Evolutionary conservation across 2,888 invertebrate species (phyloP), one percentile per base, ranked within the genome.

Genomic region (Chymomyza caudatula): DNA sequence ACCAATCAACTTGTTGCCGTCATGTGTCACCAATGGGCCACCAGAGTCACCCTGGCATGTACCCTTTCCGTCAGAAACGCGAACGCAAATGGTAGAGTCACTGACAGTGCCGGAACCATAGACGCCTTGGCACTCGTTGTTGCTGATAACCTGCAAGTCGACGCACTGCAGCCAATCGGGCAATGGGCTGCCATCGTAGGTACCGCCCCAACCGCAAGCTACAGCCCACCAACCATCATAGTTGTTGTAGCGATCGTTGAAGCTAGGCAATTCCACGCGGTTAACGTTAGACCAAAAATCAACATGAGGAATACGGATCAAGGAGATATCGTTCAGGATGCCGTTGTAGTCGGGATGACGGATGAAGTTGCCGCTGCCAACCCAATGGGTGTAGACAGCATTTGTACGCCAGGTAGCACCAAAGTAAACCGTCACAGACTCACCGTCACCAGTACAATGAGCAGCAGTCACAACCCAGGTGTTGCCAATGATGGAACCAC

Each of bases 31-130:
- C 52, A 89, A 67, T 3, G 90, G 89, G 37, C 89, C 89, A 22
- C 90, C 90, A 52, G 89, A 88, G 74, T 91, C 91, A 5, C 90
- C 91, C 55, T 77, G 84, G 78, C 91, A 91, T 55, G 88, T 87
- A 23, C 89, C 87, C 44, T 75, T 85, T 0, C 47, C 25, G 22
- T 25, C 25, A 20, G 44, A 6, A 15, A 13, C 87, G 79, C 8
- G 43, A 19, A 47, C 17, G 47, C 58, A 58, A n/a, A 58, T 25
- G n/a, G 22, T 22, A 15, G 69, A 44, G 6, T 63, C 67, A 8
- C 67, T 60, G 23, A 79, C 66, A 42, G 74, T 77, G 25, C 88
- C 70, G 15, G 90, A 89, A 55, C 89, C 89, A 42, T 88, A 89
- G 61, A 86, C 87, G 69, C 89, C 88, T 1, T 88, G 89, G 77